Evolutionary conservation across 2,797 vertebrate genomes (phyloP).

Genomic region (Ambastaia sidthimunki): DNA sequence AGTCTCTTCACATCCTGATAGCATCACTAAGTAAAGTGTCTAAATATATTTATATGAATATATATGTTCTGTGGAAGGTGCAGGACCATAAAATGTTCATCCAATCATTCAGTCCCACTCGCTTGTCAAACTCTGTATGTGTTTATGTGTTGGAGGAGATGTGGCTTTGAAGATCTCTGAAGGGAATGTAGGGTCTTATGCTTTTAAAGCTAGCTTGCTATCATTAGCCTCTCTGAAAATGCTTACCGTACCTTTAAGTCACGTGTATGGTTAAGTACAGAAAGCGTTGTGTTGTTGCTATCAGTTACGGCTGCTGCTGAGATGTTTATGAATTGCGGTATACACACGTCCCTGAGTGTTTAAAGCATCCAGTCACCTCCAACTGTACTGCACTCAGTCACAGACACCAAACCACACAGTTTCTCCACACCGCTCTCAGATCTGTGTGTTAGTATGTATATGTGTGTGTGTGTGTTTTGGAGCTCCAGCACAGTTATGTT

Average conservation of each 20-base stretch:
- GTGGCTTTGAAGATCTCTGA: no score
- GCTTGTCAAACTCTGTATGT: no score
- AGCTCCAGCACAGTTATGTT: conserved; percentile 51
- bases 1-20: no score
- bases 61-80: no score
- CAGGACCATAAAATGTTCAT: no score
- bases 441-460: neutral
- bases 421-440: conserved; percentile 4
- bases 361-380: conserved; percentile 33
- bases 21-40: no score
- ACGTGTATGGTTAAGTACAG: neutral
- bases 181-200: no score
- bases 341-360: conserved; percentile 23
- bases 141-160: no score
- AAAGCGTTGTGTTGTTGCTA: conserved; percentile 36
- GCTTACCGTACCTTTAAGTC: neutral
- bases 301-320: conserved; percentile 28
- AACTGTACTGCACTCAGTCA: conserved; percentile 23
- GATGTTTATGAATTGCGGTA: conserved; percentile 20
- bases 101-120: no score
- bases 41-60: no score
- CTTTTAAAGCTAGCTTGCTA: no score
- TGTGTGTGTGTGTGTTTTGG: neutral
- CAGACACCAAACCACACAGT: conserved; percentile 1
- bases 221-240: no score